Percentiles rank a stretch among this genome's conserved stretches.
These are phyloP conservation scores for Drosophila anomelani DNA, from an alignment of 2,888 invertebrate species.

Conservation along the genomic window DNA sequence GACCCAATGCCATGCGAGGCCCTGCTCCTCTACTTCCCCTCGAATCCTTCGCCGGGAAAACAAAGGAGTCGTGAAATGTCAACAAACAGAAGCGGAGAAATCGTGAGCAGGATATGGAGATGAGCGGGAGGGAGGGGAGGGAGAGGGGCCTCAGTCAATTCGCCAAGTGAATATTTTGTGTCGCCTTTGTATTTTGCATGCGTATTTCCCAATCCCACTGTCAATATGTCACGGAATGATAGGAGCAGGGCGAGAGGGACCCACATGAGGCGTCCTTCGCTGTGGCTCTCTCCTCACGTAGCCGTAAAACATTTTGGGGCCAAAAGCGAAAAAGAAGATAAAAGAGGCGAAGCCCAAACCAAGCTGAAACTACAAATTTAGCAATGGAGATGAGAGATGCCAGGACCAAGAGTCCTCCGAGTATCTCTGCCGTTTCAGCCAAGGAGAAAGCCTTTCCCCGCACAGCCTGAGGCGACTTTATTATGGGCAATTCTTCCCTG, in stretches of 20 bases:
- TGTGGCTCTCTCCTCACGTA: slow-evolving; percentile 49
- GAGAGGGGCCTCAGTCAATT: slow-evolving; percentile 42
- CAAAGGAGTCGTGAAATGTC: slow-evolving; percentile 47
- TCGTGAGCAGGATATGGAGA: slow-evolving; percentile 19
- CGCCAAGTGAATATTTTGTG: slow-evolving; percentile 65
- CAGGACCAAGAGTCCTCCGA: background rate
- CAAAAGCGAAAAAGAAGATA: slow-evolving; percentile 44
- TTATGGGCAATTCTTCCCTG: slow-evolving; percentile 45
- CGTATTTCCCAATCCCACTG: slow-evolving; percentile 63
- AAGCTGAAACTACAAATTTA: slow-evolving; percentile 56
- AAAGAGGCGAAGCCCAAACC: slow-evolving; percentile 34
- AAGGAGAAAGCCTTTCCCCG: slow-evolving; percentile 24
- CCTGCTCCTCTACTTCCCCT: background rate
- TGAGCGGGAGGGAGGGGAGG: background rate
- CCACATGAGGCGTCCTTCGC: slow-evolving; percentile 2
- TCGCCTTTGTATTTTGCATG: slow-evolving; percentile 55
- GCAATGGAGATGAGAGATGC: slow-evolving; percentile 46
- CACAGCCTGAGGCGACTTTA: slow-evolving; percentile 31
- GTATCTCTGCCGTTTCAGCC: background rate
- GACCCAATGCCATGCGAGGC: slow-evolving; percentile 31
- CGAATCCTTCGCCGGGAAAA: slow-evolving; percentile 19
- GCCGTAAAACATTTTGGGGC: slow-evolving; percentile 42
- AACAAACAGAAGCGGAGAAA: slow-evolving; percentile 38
- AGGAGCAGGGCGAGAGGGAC: slow-evolving; percentile 2
- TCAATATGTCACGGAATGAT: slow-evolving; percentile 47